phyloP scores from a whole-genome alignment of 2,797 vertebrate genomes.

The Rhabdomys pumilio region DNA sequence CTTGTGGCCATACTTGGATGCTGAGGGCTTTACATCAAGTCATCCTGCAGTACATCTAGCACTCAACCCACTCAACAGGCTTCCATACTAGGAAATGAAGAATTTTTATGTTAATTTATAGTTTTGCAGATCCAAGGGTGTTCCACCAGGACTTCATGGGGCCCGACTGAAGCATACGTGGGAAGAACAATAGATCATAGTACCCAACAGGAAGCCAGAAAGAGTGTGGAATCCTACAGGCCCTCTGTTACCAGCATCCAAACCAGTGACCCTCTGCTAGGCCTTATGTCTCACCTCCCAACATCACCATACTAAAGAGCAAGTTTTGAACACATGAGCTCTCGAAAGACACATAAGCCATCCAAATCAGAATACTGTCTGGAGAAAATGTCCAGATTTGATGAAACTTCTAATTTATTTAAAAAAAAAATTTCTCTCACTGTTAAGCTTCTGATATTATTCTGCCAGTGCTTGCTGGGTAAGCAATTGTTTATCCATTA shows the following conservation, averaged over 20 bases:
- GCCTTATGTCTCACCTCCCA: not conserved
- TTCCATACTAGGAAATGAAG: not conserved
- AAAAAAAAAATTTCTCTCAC: not conserved
- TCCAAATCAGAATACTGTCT: not conserved
- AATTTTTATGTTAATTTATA: not conserved
- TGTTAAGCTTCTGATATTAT: not conserved
- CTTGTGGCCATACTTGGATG: not conserved
- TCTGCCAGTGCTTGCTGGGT: not conserved
- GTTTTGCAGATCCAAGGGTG: not conserved
- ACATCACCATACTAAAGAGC: not conserved
- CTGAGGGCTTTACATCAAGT: not conserved
- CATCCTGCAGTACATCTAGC: too few relatives aligned
- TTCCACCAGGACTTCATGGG: not conserved
- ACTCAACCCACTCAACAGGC: not conserved
- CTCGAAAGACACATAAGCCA: not conserved
- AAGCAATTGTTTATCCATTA: not conserved
- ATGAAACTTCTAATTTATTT: not conserved
- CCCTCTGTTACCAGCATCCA: not conserved
- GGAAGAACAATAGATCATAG: not conserved
- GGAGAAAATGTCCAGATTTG: not conserved
- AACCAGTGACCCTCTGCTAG: not conserved
- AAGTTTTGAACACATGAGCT: not conserved
- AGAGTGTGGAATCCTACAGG: not conserved
- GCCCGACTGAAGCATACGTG: not conserved
- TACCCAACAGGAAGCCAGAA: not conserved